A percentile compares a stretch with the other conserved stretches of the same genome.
These are phyloP conservation scores for Lethenteron camtschaticum DNA, from an alignment of 2,113 vertebrate genomes.

Conservation along the genomic window DNA sequence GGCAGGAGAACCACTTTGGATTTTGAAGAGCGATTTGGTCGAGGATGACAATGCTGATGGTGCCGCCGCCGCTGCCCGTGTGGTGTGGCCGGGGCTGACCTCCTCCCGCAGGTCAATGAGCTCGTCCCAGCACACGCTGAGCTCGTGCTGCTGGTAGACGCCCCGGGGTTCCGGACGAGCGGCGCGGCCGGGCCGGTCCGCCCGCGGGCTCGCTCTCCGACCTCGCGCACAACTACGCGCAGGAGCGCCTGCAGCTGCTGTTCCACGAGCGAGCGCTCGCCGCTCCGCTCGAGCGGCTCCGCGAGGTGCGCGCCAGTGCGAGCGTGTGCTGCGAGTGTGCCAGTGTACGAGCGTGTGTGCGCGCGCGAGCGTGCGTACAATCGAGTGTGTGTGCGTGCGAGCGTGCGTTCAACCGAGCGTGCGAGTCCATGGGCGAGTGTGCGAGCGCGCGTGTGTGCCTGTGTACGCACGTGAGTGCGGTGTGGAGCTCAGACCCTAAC, in stretches of 20 bases:
- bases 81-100: no score
- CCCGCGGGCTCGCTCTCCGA: constrained; percentile 19
- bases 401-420: not conserved
- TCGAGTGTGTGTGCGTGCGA: not conserved
- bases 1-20: no score
- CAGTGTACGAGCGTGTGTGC: not conserved
- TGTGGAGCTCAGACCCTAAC: no score
- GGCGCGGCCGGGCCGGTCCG: no score
- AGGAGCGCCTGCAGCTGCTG: constrained; percentile 74
- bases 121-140: constrained; percentile 76
- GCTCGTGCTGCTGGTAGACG: constrained; percentile 80
- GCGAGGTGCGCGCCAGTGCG: constrained; percentile 40
- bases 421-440: not conserved
- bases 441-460: constrained; percentile 1
- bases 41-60: no score
- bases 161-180: constrained; percentile 40
- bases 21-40: no score
- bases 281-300: constrained; percentile 70
- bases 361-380: not conserved
- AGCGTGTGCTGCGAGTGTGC: not conserved
- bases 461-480: not conserved
- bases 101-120: constrained; percentile 48
- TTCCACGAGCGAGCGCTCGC: constrained; percentile 73
- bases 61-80: no score
- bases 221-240: constrained; percentile 86